phyloP scores from a whole-genome alignment of 1,140 invertebrate species.

The Drosophila ambigua region DNA sequence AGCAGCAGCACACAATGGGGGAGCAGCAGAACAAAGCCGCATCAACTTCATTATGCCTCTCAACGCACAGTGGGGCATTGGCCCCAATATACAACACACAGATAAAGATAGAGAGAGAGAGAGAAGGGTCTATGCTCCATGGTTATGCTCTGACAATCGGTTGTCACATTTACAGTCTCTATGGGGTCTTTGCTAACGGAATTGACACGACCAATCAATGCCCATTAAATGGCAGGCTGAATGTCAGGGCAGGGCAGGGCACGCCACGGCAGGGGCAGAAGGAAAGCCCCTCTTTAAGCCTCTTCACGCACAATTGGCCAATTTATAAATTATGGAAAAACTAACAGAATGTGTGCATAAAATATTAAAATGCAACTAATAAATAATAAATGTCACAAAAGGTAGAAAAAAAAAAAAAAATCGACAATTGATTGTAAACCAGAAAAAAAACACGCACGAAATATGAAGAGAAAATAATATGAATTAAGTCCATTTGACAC shows the following conservation, averaged over 20 bases:
- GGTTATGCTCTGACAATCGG: constrained; percentile 23
- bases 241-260: too few relatives aligned
- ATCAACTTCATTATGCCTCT: constrained; percentile 57
- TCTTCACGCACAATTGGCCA: constrained; percentile 43
- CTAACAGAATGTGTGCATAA: constrained; percentile 50
- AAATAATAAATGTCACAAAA: constrained; percentile 66
- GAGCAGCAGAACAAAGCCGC: constrained; percentile 43
- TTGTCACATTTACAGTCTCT: constrained; percentile 23
- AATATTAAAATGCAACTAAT: constrained; percentile 71
- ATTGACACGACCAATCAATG: constrained; percentile 30
- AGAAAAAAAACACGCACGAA: constrained; percentile 7
- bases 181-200: background rate
- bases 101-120: too few relatives aligned
- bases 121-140: too few relatives aligned
- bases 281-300: constrained; percentile 19
- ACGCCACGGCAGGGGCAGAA: constrained; percentile 19
- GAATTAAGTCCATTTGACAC: constrained; percentile 78
- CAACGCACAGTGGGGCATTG: constrained; percentile 61
- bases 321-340: constrained; percentile 45
- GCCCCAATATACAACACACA: background rate
- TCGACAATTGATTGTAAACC: too few relatives aligned
- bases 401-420: too few relatives aligned
- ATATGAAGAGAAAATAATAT: constrained; percentile 39
- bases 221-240: too few relatives aligned
- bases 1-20: constrained; percentile 25